Base-by-base conservation (phyloP, 1,140 invertebrate species). In the Archegozetes longisetosus region DNA sequence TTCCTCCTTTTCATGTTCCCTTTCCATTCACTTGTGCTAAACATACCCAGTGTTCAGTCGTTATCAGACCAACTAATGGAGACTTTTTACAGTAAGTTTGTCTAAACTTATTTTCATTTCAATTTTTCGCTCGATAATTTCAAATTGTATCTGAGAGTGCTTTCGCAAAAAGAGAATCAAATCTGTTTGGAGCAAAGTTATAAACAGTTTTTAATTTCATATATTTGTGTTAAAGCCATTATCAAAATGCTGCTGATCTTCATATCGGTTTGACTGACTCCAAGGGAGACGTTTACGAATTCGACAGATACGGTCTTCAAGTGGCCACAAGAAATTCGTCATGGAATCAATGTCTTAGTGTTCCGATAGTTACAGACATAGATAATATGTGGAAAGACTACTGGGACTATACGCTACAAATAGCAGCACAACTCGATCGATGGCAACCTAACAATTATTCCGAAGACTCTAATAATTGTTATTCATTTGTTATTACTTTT, bases 201-300 rank as follows among this genome's bases (percentile, higher is more conserved):
- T n/a, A n/a, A n/a, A n/a, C n/a, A n/a, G n/a, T 3, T 53, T 12
- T 3, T 26, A 25, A 22, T 25, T n/a, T n/a, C 4, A 53, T n/a
- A 17, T 25, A 25, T 24, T 53, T 12, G 27, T 25, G 6, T 23
- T 13, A 27, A n/a, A n/a, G 84, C 73, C 80, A 84, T 71, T 86
- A 85, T 71, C 80, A 79, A 68, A 83, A 84, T 72, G 80, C 80
- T 48, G 81, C 80, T 70, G 83, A 86, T 75, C 77, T 88, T 53
- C 85, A 88, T 70, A 86, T 87, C 71, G 84, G 84, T 48, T 78
- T 88, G 58, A 86, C 84, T 50, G 82, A 81, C 66, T 85, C 82
- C 53, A 75, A 75, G 61, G 83, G 84, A 53, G 75, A 74, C 68
- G 82, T 86, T 22, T 79, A 84, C 60, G 85, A 86, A 73, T 87